phyloP scores from a whole-genome alignment of 2,888 invertebrate species.

The Halictus quadricinctus region DNA sequence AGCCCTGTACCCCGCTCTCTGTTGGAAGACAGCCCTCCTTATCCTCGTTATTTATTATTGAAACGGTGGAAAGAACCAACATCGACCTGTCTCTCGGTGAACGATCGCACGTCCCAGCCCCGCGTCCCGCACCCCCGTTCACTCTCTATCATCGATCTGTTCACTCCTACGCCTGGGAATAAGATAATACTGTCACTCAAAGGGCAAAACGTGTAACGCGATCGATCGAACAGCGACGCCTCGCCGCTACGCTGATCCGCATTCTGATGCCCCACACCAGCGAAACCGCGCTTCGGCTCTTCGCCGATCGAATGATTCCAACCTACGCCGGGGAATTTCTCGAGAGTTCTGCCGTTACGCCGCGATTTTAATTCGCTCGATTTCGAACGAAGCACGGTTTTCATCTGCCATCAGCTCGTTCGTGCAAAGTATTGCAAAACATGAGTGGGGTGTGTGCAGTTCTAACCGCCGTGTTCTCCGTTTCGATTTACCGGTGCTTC shows the following conservation, averaged over 20 bases:
- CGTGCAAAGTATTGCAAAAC: background rate
- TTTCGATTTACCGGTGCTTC: background rate
- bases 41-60: constrained; percentile 42
- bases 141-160: constrained; percentile 31
- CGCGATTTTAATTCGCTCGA: background rate
- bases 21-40: constrained; percentile 7
- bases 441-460: background rate
- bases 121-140: background rate
- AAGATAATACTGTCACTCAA: constrained; percentile 49
- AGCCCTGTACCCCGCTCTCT: background rate
- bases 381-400: background rate
- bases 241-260: constrained; percentile 11
- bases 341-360: background rate
- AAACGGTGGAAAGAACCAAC: constrained; percentile 19
- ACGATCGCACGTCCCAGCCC: constrained; percentile 33
- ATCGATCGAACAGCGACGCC: constrained; percentile 52
- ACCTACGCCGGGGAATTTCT: background rate
- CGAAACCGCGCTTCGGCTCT: background rate
- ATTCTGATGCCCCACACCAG: background rate
- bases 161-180: constrained; percentile 32
- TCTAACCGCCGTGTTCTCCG: background rate
- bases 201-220: constrained; percentile 40
- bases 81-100: constrained; percentile 27
- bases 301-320: background rate
- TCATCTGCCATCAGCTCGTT: background rate